Percentiles rank a stretch among this genome's conserved stretches.
Evolutionary conservation across 2,113 vertebrate genomes (phyloP).

Genomic region (Emydura subglobosa): DNA sequence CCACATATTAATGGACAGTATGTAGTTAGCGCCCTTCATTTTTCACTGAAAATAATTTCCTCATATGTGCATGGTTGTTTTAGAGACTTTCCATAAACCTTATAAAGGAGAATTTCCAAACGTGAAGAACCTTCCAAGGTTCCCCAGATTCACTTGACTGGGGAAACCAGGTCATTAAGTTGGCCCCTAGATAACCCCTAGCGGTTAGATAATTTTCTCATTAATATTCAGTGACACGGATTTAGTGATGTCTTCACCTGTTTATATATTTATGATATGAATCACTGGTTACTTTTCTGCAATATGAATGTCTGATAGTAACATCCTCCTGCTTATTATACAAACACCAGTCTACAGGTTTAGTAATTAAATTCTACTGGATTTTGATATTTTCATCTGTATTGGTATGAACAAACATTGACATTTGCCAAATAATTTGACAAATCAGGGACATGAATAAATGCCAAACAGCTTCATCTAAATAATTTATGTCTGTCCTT

Average conservation of each 20-base stretch:
- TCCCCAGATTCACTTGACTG: not conserved
- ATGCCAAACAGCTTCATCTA: conserved; percentile 39
- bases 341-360: conserved; percentile 65
- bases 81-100: not conserved
- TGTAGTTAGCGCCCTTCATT: not conserved
- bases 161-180: not conserved
- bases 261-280: not conserved
- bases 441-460: conserved; percentile 45
- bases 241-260: conserved; percentile 16
- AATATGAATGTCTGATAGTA: conserved; percentile 58
- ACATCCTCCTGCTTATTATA: conserved; percentile 20
- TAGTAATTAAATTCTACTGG: conserved; percentile 44
- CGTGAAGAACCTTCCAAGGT: not conserved
- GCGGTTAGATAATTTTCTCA: not conserved
- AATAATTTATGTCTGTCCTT: conserved; percentile 28
- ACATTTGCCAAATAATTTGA: not conserved
- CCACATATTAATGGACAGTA: not conserved
- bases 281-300: conserved; percentile 28
- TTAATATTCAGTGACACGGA: not conserved
- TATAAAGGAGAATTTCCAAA: not conserved
- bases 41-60: not conserved
- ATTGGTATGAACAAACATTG: not conserved
- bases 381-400: conserved; percentile 38
- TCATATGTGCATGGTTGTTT: not conserved
- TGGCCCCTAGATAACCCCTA: not conserved